Conservation (phyloP, 2,113 vertebrate species). For the Hassar affinis region DNA sequence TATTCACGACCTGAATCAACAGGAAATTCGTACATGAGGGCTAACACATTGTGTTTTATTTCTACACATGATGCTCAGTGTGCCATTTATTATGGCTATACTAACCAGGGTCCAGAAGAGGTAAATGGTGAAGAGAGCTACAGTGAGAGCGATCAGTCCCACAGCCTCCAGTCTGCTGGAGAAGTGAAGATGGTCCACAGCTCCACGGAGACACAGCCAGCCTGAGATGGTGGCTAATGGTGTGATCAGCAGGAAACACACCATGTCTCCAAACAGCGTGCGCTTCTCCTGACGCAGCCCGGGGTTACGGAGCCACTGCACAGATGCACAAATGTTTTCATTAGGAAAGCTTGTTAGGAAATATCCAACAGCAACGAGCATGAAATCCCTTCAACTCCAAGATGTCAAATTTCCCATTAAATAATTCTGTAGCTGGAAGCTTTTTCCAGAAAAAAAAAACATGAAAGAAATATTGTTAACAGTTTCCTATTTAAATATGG, state of each 20-base stretch:
- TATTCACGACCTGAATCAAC: neutral
- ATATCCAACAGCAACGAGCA: neutral
- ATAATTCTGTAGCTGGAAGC: neutral
- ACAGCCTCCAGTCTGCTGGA: slow-evolving; percentile 90
- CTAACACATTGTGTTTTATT: neutral
- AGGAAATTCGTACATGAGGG: neutral
- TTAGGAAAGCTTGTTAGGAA: neutral
- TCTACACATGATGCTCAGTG: neutral
- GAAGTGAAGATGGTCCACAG: slow-evolving; percentile 91
- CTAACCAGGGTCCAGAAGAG: slow-evolving; percentile 94
- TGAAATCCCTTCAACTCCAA: neutral
- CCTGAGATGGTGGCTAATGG: slow-evolving; percentile 90
- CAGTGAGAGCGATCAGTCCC: slow-evolving; percentile 92
- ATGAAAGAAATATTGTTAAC: neutral
- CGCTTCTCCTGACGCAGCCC: slow-evolving; percentile 91
- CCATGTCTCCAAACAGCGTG: slow-evolving; percentile 93
- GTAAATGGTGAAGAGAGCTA: slow-evolving; percentile 96
- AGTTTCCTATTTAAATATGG: neutral
- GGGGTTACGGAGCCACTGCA: slow-evolving; percentile 89
- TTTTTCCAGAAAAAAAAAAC: neutral
- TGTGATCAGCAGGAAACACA: slow-evolving; percentile 95
- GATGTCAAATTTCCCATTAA: neutral
- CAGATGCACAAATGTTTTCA: neutral
- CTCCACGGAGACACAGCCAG: slow-evolving; percentile 91
- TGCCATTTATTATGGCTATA: neutral